Evolutionary conservation across 2,888 invertebrate genomes (phyloP), one percentile per base, ranked within the genome.

Genomic region (Limnephilus lunatus): DNA sequence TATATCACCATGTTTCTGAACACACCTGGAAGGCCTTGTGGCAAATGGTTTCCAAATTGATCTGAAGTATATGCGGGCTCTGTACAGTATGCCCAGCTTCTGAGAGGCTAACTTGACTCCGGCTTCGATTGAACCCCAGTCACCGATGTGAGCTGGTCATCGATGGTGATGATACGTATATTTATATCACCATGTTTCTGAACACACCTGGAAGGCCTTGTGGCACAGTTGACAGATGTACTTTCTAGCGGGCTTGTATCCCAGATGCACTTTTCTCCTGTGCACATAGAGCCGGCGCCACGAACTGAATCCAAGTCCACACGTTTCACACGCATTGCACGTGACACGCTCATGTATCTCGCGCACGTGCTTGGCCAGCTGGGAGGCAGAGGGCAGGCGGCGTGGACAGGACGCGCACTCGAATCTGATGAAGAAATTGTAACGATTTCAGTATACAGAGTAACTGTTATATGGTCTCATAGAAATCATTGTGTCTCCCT

Each of bases 151-250:
- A 39, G 39, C 39, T 39, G 39, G 39, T 39, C 11, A 39, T 11
- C 12, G 11, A 11, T 1, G 39, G 12, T 12, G 39, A 39, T 39
- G 11, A 39, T 39, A 12, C 11, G 11, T 11, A 39, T 39, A 11
- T 35, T 0, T 39, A 39, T 44, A 14, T 14, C 9, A 44, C 44
- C 44, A 12, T 44, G 14, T 44, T 12, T 68, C 25, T n/a, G 25
- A 32, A 19, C 86, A 31, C 81, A 92, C 92, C 31, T 87, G 68
- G 48, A 92, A 92, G 12, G 83, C 81, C 32, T 87, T 90, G 48
- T 86, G 81, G 81, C 92, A 92, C 19, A 86, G 81, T n/a, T 82
- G 83, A 53, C 92, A 92, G 25, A 86, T 39, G 87, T 92, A 68
- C 15, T 85, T 39, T 5, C 88, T 35, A 15, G 90, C 32, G 9